These are phyloP conservation scores for Diplolepis rosae DNA, from an alignment of 2,888 invertebrate species.

Conservation along the genomic window DNA sequence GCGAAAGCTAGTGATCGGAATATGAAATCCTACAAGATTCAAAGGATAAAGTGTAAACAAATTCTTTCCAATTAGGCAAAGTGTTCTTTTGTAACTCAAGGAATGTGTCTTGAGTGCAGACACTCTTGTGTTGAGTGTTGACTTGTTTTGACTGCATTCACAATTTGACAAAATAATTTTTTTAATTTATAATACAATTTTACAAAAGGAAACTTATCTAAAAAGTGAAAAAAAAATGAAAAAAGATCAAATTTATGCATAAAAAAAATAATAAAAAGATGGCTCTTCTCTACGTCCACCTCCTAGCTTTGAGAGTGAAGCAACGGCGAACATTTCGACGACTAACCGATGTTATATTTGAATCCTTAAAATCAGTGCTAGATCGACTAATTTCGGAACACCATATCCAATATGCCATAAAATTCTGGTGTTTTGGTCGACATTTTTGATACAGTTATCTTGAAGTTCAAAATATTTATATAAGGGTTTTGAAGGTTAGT, in stretches of 20 bases:
- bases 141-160: not conserved
- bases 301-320: not conserved
- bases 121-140: not conserved
- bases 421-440: too few species aligned
- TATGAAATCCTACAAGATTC: not conserved
- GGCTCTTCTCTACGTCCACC: not conserved
- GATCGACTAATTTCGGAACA: too few species aligned
- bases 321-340: not conserved
- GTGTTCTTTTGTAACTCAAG: slow-evolving; percentile 5
- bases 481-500: too few species aligned
- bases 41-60: slow-evolving; percentile 1
- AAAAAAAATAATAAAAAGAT: not conserved
- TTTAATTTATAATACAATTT: not conserved
- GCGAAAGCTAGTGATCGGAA: not conserved
- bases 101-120: not conserved
- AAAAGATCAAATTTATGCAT: not conserved
- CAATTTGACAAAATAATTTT: not conserved
- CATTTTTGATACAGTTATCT: too few species aligned
- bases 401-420: too few species aligned
- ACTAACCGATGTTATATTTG: not conserved
- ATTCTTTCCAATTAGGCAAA: slow-evolving; percentile 11
- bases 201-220: not conserved
- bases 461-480: too few species aligned
- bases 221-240: not conserved
- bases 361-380: too few species aligned